Evolutionary conservation across 2,797 vertebrate genomes (phyloP).

Genomic region (Nothura maculosa): DNA sequence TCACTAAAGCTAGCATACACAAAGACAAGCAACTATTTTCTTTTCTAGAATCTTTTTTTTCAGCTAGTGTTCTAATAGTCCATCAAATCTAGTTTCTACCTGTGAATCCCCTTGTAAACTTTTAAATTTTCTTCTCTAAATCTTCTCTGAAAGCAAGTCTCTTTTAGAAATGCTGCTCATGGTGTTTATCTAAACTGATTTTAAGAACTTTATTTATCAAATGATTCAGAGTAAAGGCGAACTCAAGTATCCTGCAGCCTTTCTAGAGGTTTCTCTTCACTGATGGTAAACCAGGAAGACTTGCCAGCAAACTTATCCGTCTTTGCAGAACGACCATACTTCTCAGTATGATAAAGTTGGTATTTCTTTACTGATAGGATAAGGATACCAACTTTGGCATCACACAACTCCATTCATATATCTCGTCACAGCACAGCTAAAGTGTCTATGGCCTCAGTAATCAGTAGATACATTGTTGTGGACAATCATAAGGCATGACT

Average conservation of each 20-base stretch:
- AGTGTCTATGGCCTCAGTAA: fast-evolving
- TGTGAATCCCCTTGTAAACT: background rate
- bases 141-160: background rate
- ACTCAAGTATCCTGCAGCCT: background rate
- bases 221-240: background rate
- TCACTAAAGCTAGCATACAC: background rate
- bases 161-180: background rate
- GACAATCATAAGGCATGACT: background rate
- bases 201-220: background rate
- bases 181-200: background rate
- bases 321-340: background rate
- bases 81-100: background rate
- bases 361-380: background rate
- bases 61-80: background rate
- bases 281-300: background rate
- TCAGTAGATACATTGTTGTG: background rate
- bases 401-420: background rate
- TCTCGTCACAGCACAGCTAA: background rate
- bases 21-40: background rate
- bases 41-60: background rate
- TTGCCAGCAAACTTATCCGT: background rate
- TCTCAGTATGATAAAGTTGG: background rate
- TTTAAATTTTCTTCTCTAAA: conserved; percentile 13
- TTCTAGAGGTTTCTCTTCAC: background rate
- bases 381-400: background rate